phyloP scores from a whole-genome alignment of 1,140 invertebrate genomes.

The Mactra quadrangularis region DNA sequence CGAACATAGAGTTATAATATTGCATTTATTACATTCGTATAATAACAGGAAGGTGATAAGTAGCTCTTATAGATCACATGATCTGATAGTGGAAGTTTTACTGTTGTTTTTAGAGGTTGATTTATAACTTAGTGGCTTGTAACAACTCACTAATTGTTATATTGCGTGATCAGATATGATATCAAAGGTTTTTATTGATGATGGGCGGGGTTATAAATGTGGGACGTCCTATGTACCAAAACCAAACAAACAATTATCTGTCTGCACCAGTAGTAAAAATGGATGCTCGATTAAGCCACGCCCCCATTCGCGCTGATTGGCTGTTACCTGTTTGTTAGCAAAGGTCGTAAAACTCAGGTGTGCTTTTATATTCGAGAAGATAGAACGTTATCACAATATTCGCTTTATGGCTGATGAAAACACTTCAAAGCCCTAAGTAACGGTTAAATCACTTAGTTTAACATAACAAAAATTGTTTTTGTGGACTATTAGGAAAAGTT shows the following conservation, averaged over 20 bases:
- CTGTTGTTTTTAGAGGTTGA: conserved; percentile 16
- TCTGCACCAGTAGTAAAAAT: conserved; percentile 34
- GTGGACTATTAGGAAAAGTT: neutral
- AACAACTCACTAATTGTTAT: conserved; percentile 49
- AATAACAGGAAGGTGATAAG: conserved; percentile 42
- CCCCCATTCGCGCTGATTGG: conserved; percentile 14
- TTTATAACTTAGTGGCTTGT: conserved; percentile 29
- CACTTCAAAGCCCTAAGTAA: neutral
- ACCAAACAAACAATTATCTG: conserved; percentile 22
- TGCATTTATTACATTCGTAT: conserved; percentile 20
- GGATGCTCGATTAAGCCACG: neutral
- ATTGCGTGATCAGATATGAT: conserved; percentile 36
- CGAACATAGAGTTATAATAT: conserved; percentile 15
- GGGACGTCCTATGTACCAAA: conserved; percentile 6
- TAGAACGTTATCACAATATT: conserved; percentile 28
- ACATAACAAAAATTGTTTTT: neutral
- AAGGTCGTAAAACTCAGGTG: conserved; percentile 56
- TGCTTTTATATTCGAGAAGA: conserved; percentile 33
- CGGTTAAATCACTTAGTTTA: neutral
- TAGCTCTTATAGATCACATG: conserved; percentile 21
- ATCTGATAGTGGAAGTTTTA: conserved; percentile 38
- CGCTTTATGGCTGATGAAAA: neutral
- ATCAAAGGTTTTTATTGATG: conserved; percentile 34
- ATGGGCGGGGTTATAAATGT: conserved; percentile 1
- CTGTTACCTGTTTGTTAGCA: conserved; percentile 10